Conservation (phyloP, 1,140 invertebrate species). For the Laupala kohalensis region DNA sequence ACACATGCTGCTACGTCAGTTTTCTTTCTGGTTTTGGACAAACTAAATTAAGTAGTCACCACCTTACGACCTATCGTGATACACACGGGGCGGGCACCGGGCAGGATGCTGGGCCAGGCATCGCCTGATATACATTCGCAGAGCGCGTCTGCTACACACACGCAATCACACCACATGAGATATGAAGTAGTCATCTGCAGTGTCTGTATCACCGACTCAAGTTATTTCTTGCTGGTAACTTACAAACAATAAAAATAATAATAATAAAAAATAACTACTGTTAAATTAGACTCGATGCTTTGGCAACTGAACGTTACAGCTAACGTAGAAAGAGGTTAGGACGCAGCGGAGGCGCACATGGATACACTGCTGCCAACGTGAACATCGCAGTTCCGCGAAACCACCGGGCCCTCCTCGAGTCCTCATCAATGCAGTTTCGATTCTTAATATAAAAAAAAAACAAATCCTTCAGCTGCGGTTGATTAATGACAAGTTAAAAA, state of each 20-base stretch:
- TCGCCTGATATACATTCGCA: background rate
- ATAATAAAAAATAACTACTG: background rate
- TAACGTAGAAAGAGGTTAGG: background rate
- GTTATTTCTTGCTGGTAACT: background rate
- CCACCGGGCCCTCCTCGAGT: background rate
- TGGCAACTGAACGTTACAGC: background rate
- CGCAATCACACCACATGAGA: background rate
- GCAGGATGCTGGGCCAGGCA: background rate
- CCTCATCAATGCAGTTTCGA: background rate
- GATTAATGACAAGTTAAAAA: background rate
- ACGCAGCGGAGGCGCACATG: background rate
- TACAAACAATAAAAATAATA: too few species aligned
- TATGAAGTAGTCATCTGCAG: background rate
- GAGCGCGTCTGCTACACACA: background rate
- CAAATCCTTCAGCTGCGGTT: background rate
- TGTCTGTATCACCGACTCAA: background rate
- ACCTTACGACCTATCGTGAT: slow-evolving; percentile 1
- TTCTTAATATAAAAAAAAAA: background rate
- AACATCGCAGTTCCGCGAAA: background rate
- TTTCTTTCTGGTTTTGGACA: slow-evolving; percentile 1
- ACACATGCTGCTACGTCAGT: slow-evolving; percentile 2
- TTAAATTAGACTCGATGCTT: background rate
- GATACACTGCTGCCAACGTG: background rate
- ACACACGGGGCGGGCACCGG: background rate
- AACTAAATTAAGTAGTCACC: background rate